Conservation (phyloP, 2,888 invertebrate genomes). For the Ditylenchus weischeri region DNA sequence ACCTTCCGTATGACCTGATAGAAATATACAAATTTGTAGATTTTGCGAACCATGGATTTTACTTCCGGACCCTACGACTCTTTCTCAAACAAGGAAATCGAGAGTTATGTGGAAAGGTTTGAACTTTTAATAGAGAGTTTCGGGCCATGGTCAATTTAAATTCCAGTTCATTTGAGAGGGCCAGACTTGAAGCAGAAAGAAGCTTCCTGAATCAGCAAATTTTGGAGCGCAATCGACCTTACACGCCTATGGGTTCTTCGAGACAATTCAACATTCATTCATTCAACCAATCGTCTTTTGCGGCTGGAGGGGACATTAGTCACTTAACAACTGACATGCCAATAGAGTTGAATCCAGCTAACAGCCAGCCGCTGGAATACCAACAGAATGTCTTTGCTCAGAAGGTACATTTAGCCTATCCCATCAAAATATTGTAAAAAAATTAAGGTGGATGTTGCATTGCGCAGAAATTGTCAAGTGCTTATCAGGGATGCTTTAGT, state of each 20-base stretch:
- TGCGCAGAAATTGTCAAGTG: constrained; percentile 5
- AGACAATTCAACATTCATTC: neutral
- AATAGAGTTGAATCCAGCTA: neutral
- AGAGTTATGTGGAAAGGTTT: constrained; percentile 12
- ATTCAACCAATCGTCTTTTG: neutral
- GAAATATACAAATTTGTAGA: too few relatives aligned
- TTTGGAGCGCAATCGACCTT: constrained; percentile 21
- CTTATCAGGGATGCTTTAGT: constrained; percentile 22
- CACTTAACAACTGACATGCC: neutral
- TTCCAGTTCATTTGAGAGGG: constrained; percentile 29
- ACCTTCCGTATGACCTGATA: too few relatives aligned
- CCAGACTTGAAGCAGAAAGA: constrained; percentile 51
- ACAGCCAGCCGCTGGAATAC: constrained; percentile 19
- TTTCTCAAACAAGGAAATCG: constrained; percentile 2
- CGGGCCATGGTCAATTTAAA: constrained; percentile 19
- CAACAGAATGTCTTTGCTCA: constrained; percentile 26
- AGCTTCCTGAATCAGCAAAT: constrained; percentile 55
- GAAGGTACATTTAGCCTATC: constrained; percentile 13
- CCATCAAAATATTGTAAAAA: neutral
- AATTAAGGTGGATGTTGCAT: constrained; percentile 6
- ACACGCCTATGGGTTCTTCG: neutral
- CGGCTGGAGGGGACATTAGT: neutral
- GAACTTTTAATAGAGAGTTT: too few relatives aligned
- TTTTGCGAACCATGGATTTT: too few relatives aligned
- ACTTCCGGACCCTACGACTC: neutral